A percentile compares a stretch with the other conserved stretches of the same genome.
phyloP scores from a whole-genome alignment of 2,797 vertebrate species.

The Emys orbicularis region DNA sequence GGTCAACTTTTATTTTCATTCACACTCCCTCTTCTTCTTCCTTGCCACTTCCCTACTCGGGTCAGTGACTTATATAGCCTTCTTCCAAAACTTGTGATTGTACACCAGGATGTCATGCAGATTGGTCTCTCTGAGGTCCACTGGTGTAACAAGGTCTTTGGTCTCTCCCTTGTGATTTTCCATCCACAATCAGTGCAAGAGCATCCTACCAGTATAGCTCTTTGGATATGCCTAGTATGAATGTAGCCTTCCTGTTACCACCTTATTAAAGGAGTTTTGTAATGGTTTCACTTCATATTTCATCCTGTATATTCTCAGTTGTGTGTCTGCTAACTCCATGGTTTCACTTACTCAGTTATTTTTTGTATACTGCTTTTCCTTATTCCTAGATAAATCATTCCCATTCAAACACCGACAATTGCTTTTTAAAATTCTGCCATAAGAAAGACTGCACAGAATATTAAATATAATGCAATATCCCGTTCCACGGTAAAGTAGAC shows the following conservation, averaged over 20 bases:
- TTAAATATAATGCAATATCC: not conserved
- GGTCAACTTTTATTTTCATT: constrained; percentile 43
- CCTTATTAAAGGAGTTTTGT: constrained; percentile 40
- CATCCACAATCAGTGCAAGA: too few relatives aligned
- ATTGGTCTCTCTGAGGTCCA: too few relatives aligned
- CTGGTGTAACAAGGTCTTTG: too few relatives aligned
- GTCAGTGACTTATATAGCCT: too few relatives aligned
- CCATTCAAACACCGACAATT: not conserved
- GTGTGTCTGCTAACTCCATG: not conserved
- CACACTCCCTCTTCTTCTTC: not conserved
- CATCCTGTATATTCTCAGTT: not conserved
- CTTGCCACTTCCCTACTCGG: too few relatives aligned
- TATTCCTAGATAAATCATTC: not conserved
- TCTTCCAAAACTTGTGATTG: too few relatives aligned
- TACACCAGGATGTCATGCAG: too few relatives aligned
- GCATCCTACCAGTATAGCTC: too few relatives aligned
- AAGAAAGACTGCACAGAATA: too few relatives aligned
- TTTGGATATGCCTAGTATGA: too few relatives aligned
- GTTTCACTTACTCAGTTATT: not conserved
- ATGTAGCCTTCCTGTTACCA: not conserved
- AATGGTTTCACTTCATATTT: not conserved
- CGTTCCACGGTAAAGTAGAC: not conserved
- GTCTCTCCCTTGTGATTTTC: too few relatives aligned
- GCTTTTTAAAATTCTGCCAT: not conserved
- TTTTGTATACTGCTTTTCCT: not conserved